Percentiles rank a stretch among this genome's conserved stretches.
Evolutionary conservation across 2,797 vertebrate genomes (phyloP).

Genomic region (Rhinophrynus dorsalis): DNA sequence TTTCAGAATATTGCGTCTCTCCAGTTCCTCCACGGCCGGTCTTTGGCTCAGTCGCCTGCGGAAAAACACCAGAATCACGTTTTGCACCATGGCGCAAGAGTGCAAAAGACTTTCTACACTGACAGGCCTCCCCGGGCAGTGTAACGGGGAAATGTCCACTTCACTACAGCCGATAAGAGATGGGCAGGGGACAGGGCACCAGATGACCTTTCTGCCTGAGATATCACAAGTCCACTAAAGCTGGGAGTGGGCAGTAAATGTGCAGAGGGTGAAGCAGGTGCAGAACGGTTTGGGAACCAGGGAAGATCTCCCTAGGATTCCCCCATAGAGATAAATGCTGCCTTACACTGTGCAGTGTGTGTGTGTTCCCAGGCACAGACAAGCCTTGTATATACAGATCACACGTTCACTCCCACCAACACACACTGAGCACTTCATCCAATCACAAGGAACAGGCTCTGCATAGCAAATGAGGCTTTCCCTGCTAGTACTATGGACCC

Average conservation of each 20-base stretch:
- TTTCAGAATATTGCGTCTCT: slow-evolving; percentile 95
- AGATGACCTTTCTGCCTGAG: too few species aligned
- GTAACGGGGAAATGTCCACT: background rate
- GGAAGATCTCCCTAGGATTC: slow-evolving; percentile 21
- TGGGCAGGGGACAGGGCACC: too few species aligned
- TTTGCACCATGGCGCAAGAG: slow-evolving; percentile 84
- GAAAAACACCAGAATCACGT: slow-evolving; percentile 95
- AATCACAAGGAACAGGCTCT: slow-evolving; percentile 55
- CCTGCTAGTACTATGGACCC: slow-evolving; percentile 20
- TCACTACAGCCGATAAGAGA: too few species aligned
- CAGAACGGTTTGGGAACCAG: too few species aligned
- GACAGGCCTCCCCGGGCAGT: background rate
- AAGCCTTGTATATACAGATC: slow-evolving; percentile 47
- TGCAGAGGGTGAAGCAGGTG: too few species aligned
- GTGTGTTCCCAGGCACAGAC: slow-evolving; percentile 43
- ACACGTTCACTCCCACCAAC: slow-evolving; percentile 57
- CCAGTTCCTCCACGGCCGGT: slow-evolving; percentile 94
- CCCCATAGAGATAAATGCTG: background rate
- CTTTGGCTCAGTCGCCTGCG: slow-evolving; percentile 98
- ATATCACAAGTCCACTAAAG: too few species aligned
- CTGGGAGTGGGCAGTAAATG: too few species aligned
- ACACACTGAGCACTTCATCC: slow-evolving; percentile 57
- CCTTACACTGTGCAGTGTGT: background rate
- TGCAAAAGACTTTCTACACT: background rate
- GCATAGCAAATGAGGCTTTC: slow-evolving; percentile 62